Percentiles rank a stretch among this genome's conserved stretches.
Evolutionary conservation across 1,140 invertebrate genomes (phyloP).

Genomic region (Cydia amplana): DNA sequence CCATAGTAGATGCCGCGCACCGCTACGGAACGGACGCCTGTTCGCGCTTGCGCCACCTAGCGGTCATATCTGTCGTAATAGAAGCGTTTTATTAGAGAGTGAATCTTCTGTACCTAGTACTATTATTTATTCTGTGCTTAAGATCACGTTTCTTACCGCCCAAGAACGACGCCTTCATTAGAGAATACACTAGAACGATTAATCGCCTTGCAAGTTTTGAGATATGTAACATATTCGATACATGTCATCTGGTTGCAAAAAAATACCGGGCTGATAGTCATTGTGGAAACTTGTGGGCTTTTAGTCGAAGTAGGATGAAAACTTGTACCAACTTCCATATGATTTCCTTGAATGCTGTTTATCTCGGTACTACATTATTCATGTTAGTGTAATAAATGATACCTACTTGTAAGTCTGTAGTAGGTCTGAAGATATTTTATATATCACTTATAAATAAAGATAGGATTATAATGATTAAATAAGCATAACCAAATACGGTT

Average conservation of each 20-base stretch:
- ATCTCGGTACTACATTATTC: constrained; percentile 11
- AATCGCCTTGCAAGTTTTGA: not conserved
- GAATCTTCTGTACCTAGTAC: too few relatives aligned
- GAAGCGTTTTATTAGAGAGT: too few relatives aligned
- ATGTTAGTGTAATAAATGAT: constrained; percentile 19
- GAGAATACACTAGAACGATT: not conserved
- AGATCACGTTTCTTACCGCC: not conserved
- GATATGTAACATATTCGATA: not conserved
- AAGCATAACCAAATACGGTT: constrained; percentile 18
- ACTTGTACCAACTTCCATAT: not conserved
- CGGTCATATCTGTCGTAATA: too few relatives aligned
- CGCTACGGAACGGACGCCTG: too few relatives aligned
- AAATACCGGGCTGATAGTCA: not conserved
- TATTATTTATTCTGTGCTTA: too few relatives aligned
- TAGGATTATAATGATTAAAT: constrained; percentile 19
- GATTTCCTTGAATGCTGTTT: not conserved
- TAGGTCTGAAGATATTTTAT: constrained; percentile 28
- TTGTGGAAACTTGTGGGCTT: not conserved
- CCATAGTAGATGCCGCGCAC: too few relatives aligned
- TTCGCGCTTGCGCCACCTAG: too few relatives aligned
- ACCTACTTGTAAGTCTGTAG: constrained; percentile 28
- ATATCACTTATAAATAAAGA: constrained; percentile 6
- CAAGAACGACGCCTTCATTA: not conserved
- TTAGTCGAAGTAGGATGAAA: not conserved
- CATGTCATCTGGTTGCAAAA: not conserved